Conservation (phyloP, 2,113 vertebrate species). For the Tauraco erythrolophus region DNA sequence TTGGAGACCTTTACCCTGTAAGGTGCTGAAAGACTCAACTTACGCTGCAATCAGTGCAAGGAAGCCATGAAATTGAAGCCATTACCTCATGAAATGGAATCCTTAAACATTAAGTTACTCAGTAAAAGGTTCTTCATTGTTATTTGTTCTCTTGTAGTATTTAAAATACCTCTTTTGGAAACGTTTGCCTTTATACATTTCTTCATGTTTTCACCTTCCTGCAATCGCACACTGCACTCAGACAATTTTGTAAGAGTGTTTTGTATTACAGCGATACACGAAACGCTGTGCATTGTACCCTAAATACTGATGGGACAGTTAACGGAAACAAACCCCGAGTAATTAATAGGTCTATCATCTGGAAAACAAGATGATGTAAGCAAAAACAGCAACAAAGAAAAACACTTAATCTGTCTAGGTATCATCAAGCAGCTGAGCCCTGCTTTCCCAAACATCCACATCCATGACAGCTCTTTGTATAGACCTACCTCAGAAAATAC, state of each 20-base stretch:
- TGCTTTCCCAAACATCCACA: neutral
- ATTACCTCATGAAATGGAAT: conserved; percentile 27
- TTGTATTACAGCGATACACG: neutral
- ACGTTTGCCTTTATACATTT: neutral
- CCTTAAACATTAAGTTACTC: neutral
- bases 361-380: neutral
- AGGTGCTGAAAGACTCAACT: conserved; percentile 33
- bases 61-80: conserved; percentile 25
- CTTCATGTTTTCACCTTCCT: neutral
- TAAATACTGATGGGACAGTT: neutral
- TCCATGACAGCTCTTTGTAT: neutral
- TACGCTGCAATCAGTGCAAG: neutral
- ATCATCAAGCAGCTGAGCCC: neutral
- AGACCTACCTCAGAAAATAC: neutral
- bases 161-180: neutral
- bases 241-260: neutral
- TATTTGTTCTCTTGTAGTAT: neutral
- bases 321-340: neutral
- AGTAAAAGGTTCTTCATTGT: neutral
- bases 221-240: neutral
- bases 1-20: neutral
- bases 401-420: neutral
- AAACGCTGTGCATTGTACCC: neutral
- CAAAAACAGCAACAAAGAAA: neutral
- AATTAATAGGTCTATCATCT: neutral